A percentile compares a stretch with the other conserved stretches of the same genome.
phyloP scores from a whole-genome alignment of 2,888 invertebrate species.

The Scaptomyza tumidula region DNA sequence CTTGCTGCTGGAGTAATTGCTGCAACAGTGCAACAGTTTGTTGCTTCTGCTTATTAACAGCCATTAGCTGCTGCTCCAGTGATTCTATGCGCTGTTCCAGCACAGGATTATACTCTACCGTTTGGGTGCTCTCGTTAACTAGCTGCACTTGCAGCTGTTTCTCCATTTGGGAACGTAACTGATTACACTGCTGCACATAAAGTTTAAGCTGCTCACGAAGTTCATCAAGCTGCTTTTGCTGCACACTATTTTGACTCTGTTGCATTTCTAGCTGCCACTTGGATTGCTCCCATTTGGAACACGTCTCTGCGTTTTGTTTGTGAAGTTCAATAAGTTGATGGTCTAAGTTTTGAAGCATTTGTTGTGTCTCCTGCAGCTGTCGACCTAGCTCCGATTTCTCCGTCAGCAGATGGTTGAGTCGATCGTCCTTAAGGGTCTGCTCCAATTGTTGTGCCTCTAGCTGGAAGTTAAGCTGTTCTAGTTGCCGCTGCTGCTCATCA shows the following conservation, averaged over 20 bases:
- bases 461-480: conserved; percentile 68
- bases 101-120: conserved; percentile 1
- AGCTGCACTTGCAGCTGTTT: conserved; percentile 10
- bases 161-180: conserved; percentile 48
- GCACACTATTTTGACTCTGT: conserved; percentile 57
- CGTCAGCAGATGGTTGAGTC: conserved; percentile 55
- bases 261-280: conserved; percentile 65
- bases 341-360: conserved; percentile 45
- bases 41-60: conserved; percentile 51
- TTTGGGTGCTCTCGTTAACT: conserved; percentile 23
- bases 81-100: conserved; percentile 54
- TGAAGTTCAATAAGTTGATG: conserved; percentile 62
- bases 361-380: conserved; percentile 42
- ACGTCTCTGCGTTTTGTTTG: conserved; percentile 66
- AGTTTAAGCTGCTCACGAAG: conserved; percentile 58
- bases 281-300: conserved; percentile 70
- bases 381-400: conserved; percentile 44
- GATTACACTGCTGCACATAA: conserved; percentile 57
- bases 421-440: conserved; percentile 60
- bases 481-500: conserved; percentile 71
- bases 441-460: conserved; percentile 69
- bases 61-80: conserved; percentile 57
- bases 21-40: conserved; percentile 71
- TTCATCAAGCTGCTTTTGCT: conserved; percentile 59
- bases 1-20: conserved; percentile 72